Base-by-base conservation (phyloP, 2,888 invertebrate species). In the Heliconius erato region DNA sequence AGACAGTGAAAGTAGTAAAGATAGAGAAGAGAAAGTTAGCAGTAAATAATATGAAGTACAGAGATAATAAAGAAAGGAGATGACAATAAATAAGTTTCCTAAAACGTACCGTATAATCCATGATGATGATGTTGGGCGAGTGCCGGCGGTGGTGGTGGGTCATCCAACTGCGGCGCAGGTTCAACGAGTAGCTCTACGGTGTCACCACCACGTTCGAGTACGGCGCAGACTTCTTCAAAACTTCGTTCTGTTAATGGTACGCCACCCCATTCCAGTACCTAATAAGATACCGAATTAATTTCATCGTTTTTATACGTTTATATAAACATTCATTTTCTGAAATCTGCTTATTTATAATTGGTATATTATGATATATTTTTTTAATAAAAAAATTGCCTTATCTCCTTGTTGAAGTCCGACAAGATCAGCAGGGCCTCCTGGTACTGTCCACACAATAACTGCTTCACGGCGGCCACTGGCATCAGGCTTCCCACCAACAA, bases 191-290 rank as follows among this genome's bases (percentile, higher is more conserved):
- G 94, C 89, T 99, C 99, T 2, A 98, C 98, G 84, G 97, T 97
- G 92, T 99, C 99, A 3, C 98, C 98, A 63, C 98, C 97, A 82
- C 98, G 97, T 92, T 98, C 98, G 96, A 99, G 97, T 87, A 99
- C 98, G 83, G 98, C 97, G 91, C 98, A 98, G 67, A 99, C 98
- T 92, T 99, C 99, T 92, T 99, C 99, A 91, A 99, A 99, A 87
- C 98, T 99, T 87, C 98, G 97, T 95, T 99, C 99, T 77, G 98
- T 98, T 84, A 99, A 96, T 0, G 98, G 98, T 84, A 98, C 97
- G 0, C 99, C 98, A 85, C 98, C 98, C 99, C 99, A 99, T 92
- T 99, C 98, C 84, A 99, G 94, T 80, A 99, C 98, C 98, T 98
- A 77, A 65, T 32, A 54, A 54, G 28, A 59, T 26, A 68, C 28